Evolutionary conservation across 2,113 vertebrate genomes (phyloP).

Genomic region (Callionymus lyra): DNA sequence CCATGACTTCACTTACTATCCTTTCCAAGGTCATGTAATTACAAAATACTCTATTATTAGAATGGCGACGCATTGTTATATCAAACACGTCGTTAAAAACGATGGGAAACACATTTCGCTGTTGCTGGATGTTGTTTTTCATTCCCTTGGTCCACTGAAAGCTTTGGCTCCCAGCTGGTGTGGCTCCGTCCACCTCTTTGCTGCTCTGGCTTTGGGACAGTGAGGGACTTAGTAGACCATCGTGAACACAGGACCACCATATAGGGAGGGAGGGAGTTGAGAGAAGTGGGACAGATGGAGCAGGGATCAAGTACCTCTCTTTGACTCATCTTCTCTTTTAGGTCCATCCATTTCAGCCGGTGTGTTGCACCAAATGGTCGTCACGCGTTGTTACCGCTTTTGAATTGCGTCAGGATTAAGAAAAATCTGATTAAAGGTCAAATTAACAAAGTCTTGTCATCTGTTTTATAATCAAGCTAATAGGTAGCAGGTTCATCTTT

Average conservation of each 20-base stretch:
- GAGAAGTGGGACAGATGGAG: constrained; percentile 58
- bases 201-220: constrained; percentile 30
- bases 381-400: too few relatives aligned
- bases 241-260: constrained; percentile 33
- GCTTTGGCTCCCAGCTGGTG: constrained; percentile 26
- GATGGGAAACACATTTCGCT: not conserved
- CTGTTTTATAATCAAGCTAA: too few relatives aligned
- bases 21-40: constrained; percentile 20
- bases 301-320: constrained; percentile 48
- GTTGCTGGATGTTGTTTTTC: constrained; percentile 1
- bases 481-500: too few relatives aligned
- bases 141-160: constrained; percentile 21
- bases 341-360: constrained; percentile 27
- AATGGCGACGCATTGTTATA: constrained; percentile 15
- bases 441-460: too few relatives aligned
- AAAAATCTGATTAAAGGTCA: too few relatives aligned
- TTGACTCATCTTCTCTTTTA: constrained; percentile 25
- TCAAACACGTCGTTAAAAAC: too few relatives aligned
- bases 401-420: too few relatives aligned
- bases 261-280: constrained; percentile 21
- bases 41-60: constrained; percentile 34
- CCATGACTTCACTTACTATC: constrained; percentile 28
- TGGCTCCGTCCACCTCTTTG: constrained; percentile 33
- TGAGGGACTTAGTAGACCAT: constrained; percentile 29
- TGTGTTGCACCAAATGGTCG: constrained; percentile 4